Evolutionary conservation across 2,888 invertebrate species (phyloP).

Genomic region (Polydrusus pterygomalis): DNA sequence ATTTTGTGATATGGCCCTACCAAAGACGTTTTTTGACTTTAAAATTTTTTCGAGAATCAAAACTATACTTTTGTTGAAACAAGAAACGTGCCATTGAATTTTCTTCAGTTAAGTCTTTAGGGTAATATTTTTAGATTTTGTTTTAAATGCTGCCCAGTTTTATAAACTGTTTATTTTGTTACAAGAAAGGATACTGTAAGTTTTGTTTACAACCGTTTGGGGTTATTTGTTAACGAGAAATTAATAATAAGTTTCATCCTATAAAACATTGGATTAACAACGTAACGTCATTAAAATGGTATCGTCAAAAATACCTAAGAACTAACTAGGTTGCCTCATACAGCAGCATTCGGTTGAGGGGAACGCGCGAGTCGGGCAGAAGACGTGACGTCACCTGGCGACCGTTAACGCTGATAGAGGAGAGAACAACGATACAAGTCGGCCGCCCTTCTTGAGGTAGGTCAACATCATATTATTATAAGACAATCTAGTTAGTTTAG

Average conservation of each 20-base stretch:
- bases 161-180: slow-evolving; percentile 31
- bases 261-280: neutral
- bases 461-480: too few relatives aligned
- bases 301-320: neutral
- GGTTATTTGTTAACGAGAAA: slow-evolving; percentile 1
- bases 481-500: too few relatives aligned
- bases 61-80: slow-evolving; percentile 28
- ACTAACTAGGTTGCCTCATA: too few relatives aligned
- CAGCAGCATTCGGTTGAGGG: too few relatives aligned
- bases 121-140: slow-evolving; percentile 41
- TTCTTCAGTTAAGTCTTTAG: slow-evolving; percentile 47
- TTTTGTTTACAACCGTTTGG: slow-evolving; percentile 47
- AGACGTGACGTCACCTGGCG: too few relatives aligned
- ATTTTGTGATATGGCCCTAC: slow-evolving; percentile 72
- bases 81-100: slow-evolving; percentile 66
- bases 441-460: too few relatives aligned
- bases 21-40: slow-evolving; percentile 66
- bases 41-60: slow-evolving; percentile 39
- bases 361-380: too few relatives aligned
- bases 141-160: slow-evolving; percentile 22
- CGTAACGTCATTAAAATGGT: neutral
- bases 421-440: too few relatives aligned
- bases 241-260: neutral
- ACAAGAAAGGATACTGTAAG: slow-evolving; percentile 17
- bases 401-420: too few relatives aligned